Percentiles rank a stretch among this genome's conserved stretches.
Evolutionary conservation across 37 sponge, comb jelly and placozoan genomes (phyloP).

Genomic region (Oscarella lobularis): DNA sequence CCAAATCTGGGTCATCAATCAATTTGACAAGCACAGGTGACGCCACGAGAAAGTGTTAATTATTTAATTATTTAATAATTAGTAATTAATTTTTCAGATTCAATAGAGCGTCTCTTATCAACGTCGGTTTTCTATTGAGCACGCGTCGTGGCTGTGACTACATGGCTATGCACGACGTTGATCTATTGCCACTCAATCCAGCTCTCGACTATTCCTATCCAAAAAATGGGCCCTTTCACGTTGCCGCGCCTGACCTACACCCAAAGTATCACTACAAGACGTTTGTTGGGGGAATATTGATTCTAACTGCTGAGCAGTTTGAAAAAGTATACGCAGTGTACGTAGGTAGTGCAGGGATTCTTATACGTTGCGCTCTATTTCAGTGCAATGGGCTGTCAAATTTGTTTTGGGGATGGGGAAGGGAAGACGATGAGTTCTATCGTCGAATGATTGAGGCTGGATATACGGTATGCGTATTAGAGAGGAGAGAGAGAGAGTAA

Average conservation of each 20-base stretch:
- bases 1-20: constrained; percentile 83
- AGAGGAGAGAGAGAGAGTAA: too few species aligned
- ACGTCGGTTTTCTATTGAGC: constrained; percentile 62
- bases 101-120: constrained; percentile 70
- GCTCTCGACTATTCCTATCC: constrained; percentile 64
- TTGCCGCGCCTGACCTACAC: constrained; percentile 78
- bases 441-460: constrained; percentile 66
- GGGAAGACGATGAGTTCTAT: constrained; percentile 93
- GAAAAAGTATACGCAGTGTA: constrained; percentile 22
- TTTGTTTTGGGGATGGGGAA: constrained; percentile 92
- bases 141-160: constrained; percentile 51
- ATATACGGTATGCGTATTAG: constrained; percentile 26
- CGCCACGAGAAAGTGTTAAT: not conserved
- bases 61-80: not conserved
- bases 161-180: constrained; percentile 84
- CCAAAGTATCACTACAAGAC: constrained; percentile 83
- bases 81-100: constrained; percentile 37
- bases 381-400: constrained; percentile 83
- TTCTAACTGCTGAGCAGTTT: constrained; percentile 58
- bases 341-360: constrained; percentile 13
- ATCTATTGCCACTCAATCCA: constrained; percentile 76
- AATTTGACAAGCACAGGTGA: constrained; percentile 37
- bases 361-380: too few species aligned
- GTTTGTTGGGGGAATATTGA: constrained; percentile 76
- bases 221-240: constrained; percentile 56